Evolutionary conservation across 2,797 vertebrate genomes (phyloP), one percentile per base, ranked within the genome.

Genomic region (Nannoperca obscura): DNA sequence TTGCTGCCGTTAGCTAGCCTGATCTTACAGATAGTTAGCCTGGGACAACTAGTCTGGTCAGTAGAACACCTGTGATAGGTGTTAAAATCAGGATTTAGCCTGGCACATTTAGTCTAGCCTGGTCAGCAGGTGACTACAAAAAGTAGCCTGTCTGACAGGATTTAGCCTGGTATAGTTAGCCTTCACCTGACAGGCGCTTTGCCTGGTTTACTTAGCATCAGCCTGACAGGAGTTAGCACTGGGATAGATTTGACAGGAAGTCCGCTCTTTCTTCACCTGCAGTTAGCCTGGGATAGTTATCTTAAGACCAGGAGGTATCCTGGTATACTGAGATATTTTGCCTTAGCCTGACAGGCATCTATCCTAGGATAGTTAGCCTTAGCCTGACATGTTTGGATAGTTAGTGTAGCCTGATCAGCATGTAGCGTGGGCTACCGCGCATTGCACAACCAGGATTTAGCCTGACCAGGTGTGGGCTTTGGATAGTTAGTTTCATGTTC

Each of bases 31-130:
- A 47, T 71, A 47, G 59, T 73, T 77, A 72, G 46, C 27, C 60
- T 36, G 53, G 78, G 73, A 74, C 47, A 50, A 46, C 73, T 74
- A 50, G 83, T 57, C 55, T 68, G 78, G 73, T 80, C 61, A 82
- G 75, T 71, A 57, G 77, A 60, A 69, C 62, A 50, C 15, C 34
- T 30, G 57, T 7, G 32, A 70, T 19, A 55, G 50, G 14, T 30
- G 50, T 15, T 46, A 64, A 60, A 24, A 40, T 19, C 70, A 64
- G 54, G 61, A 50, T 30, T 46, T 77, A 60, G 38, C 34, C 40
- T 69, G 47, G 14, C 38, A 60, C 63, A 49, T n/a, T 65, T 47
- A 24, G 59, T 58, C 6, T 55, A 22, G 49, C 7, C 24, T 50
- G 36, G 30, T 77, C 32, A 64, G 40, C 27, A 20, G 22, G 22